Conservation (phyloP, 53 echinoderm and acorn worm species). For the Apostichopus leukothele region DNA sequence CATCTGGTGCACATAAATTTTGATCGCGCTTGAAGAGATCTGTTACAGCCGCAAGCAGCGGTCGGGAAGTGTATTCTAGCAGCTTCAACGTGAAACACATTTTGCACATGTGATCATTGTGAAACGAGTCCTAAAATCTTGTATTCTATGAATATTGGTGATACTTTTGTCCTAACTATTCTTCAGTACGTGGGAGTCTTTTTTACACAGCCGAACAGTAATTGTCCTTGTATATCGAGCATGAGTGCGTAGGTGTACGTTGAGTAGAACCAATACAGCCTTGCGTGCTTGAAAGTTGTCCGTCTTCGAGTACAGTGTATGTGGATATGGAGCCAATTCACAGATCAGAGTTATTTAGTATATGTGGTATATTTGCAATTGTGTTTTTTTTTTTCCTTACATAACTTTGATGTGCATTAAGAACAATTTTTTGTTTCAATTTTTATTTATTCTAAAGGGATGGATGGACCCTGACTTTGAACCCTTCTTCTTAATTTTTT, state of each 20-base stretch:
- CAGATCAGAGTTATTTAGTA: too few species aligned
- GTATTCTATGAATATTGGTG: slow-evolving; percentile 23
- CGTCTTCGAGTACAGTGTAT: not conserved
- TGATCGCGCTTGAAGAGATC: not conserved
- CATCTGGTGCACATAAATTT: not conserved
- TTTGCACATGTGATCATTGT: slow-evolving; percentile 44
- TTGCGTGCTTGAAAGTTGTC: slow-evolving; percentile 28
- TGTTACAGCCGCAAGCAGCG: not conserved
- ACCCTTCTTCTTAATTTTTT: too few species aligned
- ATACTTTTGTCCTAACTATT: slow-evolving; percentile 22
- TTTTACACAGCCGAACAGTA: slow-evolving; percentile 29
- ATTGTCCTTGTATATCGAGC: slow-evolving; percentile 16
- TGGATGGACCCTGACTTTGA: too few species aligned
- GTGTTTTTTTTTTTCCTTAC: too few species aligned
- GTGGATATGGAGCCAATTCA: not conserved
- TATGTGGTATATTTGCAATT: too few species aligned
- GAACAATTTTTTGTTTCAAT: too few species aligned
- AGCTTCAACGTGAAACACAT: slow-evolving; percentile 22
- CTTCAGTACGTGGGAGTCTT: not conserved
- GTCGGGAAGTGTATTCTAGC: slow-evolving; percentile 28
- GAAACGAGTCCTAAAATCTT: slow-evolving; percentile 27
- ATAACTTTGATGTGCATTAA: too few species aligned
- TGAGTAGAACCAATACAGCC: slow-evolving; percentile 20
- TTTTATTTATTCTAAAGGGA: too few species aligned
- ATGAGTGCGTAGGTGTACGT: slow-evolving; percentile 5